Evolutionary conservation across 2,797 vertebrate genomes (phyloP), one percentile per base, ranked within the genome.

Genomic region (Liparis tanakae): DNA sequence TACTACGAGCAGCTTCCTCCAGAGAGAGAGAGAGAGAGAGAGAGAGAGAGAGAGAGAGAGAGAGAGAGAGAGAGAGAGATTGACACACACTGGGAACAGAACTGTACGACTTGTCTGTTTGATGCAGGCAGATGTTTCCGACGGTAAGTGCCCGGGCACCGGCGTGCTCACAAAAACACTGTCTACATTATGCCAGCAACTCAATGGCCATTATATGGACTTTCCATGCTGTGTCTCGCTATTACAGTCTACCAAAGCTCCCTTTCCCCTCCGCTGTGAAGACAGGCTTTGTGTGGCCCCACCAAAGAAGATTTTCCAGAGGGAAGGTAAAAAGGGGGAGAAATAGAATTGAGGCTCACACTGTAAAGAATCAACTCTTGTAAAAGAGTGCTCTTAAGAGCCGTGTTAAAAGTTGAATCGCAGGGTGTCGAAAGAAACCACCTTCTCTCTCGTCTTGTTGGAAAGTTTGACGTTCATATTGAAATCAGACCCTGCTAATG

Each of bases 241-340:
- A 86, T 87, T 84, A 67, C 85, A 83, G 84, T 68, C 84, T 83
- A 82, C 85, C 54, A 63, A 72, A 73, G 85, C 85, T 88, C 86
- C 87, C 83, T 48, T 81, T 85, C 63, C 81, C 72, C 73, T 86
- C 68, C 61, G 33, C 48, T 10, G 76, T 88, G 77, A 89, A 87
- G 81, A 87, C 82, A 37, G 76, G 65, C 87, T 88, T 81, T 87
- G 84, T 88, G 76, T 57, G 59, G 7, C 61, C 56, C 34, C 30
- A 72, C 78, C 83, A 80, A 86, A 88, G 83, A 89, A 77, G 83
- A 86, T 87, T 90, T 90, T 89, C 85, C 88, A 88, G 61, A 76
- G n/a, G 78, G 51, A 65, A 67, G 72, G 36, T 54, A 43, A 76
- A 76, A 65, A 54, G 56, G 43, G 56, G 68, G 48, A 50, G 65